Evolutionary conservation across 92 coral and sea anemone genomes (phyloP), one percentile per base, ranked within the genome.

Genomic region (Hydrozoanthus gracilis): DNA sequence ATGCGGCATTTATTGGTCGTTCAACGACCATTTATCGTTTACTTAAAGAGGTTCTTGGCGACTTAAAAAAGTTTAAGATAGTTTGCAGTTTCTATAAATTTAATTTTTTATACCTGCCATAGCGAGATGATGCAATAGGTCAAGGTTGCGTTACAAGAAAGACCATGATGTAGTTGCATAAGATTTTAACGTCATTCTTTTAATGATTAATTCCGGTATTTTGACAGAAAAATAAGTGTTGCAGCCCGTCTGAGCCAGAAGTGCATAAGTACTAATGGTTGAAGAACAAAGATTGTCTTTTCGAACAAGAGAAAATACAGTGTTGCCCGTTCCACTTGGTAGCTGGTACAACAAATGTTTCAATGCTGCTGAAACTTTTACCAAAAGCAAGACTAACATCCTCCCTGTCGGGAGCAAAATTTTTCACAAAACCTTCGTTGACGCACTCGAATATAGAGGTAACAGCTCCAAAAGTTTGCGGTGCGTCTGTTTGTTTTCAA

Each of bases 191-290:
- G 13, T 10, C 3, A 14, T 48, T 18, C 44, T 45, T 0, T 66
- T 4, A 18, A 39, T 27, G 39, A 27, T 27, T 27, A 27, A 2
- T 27, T 27, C 39, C 39, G 39, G 39, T 27, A 27, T 27, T 27
- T 27, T 27, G 39, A 27, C 39, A 27, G 39, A 27, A 27, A 20
- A 44, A 4, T 44, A 14, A 56, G 39, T 14, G 82, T 77, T 45
- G 68, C 11, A 77, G 51, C 82, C 44, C 44, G 51, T 77, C 58
- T 52, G 49, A 77, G 82, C 27, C 17, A 47, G 18, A 77, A 77
- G 12, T 68, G 56, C 35, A 54, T 77, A 35, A 49, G 56, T 13
- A 18, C 12, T 5, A 18, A 47, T 77, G 69, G 12, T 77, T 60
- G 69, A 44, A 77, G 66, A 18, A 15, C 5, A 56, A 77, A 77